Percentiles rank a stretch among this genome's conserved stretches.
Conservation (phyloP, 2,113 vertebrate genomes). For the Motacilla tschutschensis region DNA sequence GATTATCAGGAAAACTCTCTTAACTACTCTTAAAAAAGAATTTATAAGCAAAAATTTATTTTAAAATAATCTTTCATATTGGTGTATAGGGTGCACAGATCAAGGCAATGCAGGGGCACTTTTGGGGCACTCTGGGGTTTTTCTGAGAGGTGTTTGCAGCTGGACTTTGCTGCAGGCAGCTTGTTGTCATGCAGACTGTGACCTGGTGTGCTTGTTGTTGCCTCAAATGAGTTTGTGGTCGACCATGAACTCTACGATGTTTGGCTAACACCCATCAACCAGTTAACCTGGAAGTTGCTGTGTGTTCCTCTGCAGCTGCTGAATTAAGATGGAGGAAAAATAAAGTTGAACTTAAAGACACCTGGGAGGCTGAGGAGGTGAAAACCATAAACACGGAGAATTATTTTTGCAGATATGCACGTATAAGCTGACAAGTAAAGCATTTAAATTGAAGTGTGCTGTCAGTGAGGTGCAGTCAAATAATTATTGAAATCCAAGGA, state of each 20-base stretch:
- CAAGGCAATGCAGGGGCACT: background rate
- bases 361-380: background rate
- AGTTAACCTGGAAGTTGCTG: background rate
- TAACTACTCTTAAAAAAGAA: background rate
- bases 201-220: background rate
- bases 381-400: background rate
- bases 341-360: background rate
- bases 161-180: background rate
- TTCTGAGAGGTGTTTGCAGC: background rate
- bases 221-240: background rate
- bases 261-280: background rate
- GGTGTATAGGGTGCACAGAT: background rate
- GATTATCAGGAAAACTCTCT: background rate
- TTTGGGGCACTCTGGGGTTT: background rate
- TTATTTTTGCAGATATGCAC: conserved; percentile 3
- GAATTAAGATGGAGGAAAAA: background rate
- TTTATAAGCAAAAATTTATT: background rate
- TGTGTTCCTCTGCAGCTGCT: background rate
- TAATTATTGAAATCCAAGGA: background rate
- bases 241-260: background rate
- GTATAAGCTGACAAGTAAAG: background rate
- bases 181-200: background rate
- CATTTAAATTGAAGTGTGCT: background rate
- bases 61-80: background rate
- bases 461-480: background rate